Evolutionary conservation across 2,113 vertebrate genomes (phyloP).

Genomic region (Spilogale gracilis): DNA sequence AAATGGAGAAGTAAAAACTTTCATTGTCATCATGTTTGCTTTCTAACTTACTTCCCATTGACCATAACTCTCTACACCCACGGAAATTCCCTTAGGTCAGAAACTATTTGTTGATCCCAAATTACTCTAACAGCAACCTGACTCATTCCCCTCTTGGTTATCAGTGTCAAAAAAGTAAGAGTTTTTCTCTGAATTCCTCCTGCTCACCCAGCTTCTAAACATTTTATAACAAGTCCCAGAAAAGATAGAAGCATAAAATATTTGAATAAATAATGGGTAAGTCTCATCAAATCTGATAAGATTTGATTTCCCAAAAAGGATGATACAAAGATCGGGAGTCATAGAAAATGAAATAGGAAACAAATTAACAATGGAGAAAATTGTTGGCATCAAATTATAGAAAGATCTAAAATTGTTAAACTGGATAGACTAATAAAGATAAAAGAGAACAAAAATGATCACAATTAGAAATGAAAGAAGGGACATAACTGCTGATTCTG

Average conservation of each 20-base stretch:
- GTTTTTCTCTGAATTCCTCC: neutral
- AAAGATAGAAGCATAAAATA: neutral
- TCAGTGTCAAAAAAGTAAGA: neutral
- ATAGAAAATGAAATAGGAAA: neutral
- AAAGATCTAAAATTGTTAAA: neutral
- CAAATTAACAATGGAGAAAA: neutral
- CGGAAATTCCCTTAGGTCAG: neutral
- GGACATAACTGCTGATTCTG: neutral
- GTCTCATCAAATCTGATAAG: neutral
- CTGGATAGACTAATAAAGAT: neutral
- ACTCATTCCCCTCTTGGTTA: neutral
- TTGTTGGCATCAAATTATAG: neutral
- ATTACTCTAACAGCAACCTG: neutral
- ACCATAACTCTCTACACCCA: neutral
- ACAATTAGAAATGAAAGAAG: slow-evolving; percentile 1
- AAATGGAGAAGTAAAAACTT: neutral
- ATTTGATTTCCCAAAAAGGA: neutral
- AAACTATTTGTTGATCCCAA: neutral
- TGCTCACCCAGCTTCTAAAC: neutral
- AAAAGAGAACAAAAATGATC: neutral
- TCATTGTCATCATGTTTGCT: neutral
- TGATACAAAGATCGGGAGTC: neutral
- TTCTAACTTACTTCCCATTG: neutral
- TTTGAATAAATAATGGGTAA: neutral
- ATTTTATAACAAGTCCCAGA: neutral